Evolutionary conservation across 1,140 invertebrate genomes (phyloP), one percentile per base, ranked within the genome.

Genomic region (Arion vulgaris): DNA sequence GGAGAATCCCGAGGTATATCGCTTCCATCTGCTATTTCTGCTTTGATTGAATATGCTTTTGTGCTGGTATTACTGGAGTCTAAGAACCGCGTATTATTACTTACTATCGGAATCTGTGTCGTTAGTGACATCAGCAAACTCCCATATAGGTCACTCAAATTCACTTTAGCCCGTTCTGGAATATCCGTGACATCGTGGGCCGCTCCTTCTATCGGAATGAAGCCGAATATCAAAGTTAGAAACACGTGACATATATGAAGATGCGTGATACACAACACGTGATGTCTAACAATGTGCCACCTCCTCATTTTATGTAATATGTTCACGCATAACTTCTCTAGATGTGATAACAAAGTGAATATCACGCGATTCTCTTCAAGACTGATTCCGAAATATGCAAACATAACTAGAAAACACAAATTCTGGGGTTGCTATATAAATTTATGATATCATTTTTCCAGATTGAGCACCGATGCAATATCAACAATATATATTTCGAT

Each of bases 1-100:
- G 85, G 85, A 49, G 84, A 86, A 74, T 86, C 85, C 36, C 80
- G 39, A 26, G 51, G 51, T 23, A 79, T 38, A 0, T 68, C 77
- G 7, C 26, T 28, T 17, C 51, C 32, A 23, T 66, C 62, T 23
- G 62, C 62, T 66, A 66, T 28, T 1, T n/a, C 17, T 32, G 4
- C 7, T 23, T 66, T 28, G 9, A 66, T 66, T 5, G 32, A 1
- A 7, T 5, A 34, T 0, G 2, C 32, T 28, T 28, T 66, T 66
- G 4, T 11, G 2, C 11, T 66, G n/a, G 9, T 34, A 13, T 11
- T 34, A 28, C 62, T 32, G 62, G 5, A 7, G 62, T 32, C n/a
- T 66, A 28, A 32, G n/a, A 9, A n/a, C 5, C 4, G n/a, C 11
- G 62, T 66, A 28, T 0, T 66, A 7, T 28, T 66, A 34, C n/a